Percentiles rank a stretch among this genome's conserved stretches.
Evolutionary conservation across 2,797 vertebrate genomes (phyloP).

Genomic region (Thripadectes ignobilis): DNA sequence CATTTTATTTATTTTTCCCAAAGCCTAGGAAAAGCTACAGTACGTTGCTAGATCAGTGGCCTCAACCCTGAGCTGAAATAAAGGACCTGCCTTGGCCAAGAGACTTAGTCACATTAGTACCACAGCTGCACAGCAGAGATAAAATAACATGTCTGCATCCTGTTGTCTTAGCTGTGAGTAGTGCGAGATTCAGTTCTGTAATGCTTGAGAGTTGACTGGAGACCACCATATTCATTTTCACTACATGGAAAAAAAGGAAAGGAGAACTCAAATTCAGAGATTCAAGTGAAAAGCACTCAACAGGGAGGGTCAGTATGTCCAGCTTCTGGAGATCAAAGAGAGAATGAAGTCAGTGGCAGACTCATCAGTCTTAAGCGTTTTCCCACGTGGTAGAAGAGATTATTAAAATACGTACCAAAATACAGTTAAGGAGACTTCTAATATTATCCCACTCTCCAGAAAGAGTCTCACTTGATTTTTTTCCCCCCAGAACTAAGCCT

Average conservation of each 20-base stretch:
- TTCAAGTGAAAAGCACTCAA: neutral
- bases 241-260: neutral
- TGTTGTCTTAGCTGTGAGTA: slow-evolving; percentile 1
- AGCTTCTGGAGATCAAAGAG: neutral
- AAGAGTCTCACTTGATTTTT: neutral
- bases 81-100: slow-evolving; percentile 50
- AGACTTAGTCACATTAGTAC: slow-evolving; percentile 34
- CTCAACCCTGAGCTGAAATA: slow-evolving; percentile 63
- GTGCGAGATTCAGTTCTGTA: neutral
- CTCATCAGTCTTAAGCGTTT: neutral
- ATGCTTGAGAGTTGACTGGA: slow-evolving; percentile 22
- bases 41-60: slow-evolving; percentile 64
- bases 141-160: neutral
- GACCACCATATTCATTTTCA: slow-evolving; percentile 42
- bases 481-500: neutral
- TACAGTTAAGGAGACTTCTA: neutral
- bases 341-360: neutral
- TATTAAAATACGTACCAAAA: slow-evolving; percentile 1
- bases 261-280: neutral
- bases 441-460: neutral
- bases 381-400: neutral
- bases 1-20: slow-evolving; percentile 55
- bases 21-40: slow-evolving; percentile 63
- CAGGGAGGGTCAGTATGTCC: neutral
- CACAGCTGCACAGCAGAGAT: slow-evolving; percentile 38